Base-by-base conservation (phyloP, 2,797 vertebrate genomes). In the Phataginus tricuspis region DNA sequence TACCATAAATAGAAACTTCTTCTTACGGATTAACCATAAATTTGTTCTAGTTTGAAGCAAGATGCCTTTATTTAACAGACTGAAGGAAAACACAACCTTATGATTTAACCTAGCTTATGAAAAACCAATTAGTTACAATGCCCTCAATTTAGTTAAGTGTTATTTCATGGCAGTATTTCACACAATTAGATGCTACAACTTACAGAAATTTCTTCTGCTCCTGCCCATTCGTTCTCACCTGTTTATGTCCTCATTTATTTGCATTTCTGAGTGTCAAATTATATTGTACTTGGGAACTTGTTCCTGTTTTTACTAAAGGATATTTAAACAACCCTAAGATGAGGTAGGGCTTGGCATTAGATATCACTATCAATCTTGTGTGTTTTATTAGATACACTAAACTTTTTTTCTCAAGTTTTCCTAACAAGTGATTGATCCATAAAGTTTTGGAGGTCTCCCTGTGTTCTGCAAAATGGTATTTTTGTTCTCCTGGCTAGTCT, bases 61-160 rank as follows among this genome's bases (percentile, higher is more conserved):
- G 95, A 68, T 77, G 12, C 31, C 34, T 95, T 71, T 89, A 34
- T 63, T 90, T 93, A 78, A 55, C 5, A 88, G 55, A 85, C 14
- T 53, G 83, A 74, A 59, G 8, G 27, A 91, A 94, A 85, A 4
- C 11, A 49, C 5, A 59, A 23, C 39, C 9, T 79, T 96, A 12
- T 74, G 83, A 88, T 27, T 83, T 55, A 96, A 75, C 51, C 69
- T 66, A 29, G 2, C 34, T 75, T 79, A 55, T 79, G 39, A 89
- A 96, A 96, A 91, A 18, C 42, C 90, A 82, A 90, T 88, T 37
- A 45, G 23, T 93, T 94, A 71, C 91, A 95, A 82, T 83, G 69
- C 18, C 9, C 53, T 86, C 59, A 59, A 34, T 16, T 49, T 59
- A 64, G 55, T 78, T 86, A 86, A 86, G 39, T 66, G 14, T 55